phyloP scores from a whole-genome alignment of 2,797 vertebrate species.

The Geranospiza caerulescens region DNA sequence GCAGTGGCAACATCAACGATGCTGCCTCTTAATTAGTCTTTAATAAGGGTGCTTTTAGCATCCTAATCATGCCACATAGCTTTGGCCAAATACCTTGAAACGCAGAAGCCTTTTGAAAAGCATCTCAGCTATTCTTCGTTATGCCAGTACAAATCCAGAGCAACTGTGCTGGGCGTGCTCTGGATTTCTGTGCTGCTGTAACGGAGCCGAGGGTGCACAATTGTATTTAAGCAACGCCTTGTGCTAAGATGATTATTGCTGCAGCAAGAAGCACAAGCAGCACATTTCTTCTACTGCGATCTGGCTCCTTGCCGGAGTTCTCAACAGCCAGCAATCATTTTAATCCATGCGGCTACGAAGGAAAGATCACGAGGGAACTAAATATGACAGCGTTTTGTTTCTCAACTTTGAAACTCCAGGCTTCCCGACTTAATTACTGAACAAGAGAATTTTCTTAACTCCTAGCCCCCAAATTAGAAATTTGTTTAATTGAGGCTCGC shows the following conservation, averaged over 20 bases:
- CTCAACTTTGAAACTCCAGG: background rate
- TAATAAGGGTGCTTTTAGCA: background rate
- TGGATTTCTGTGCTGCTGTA: background rate
- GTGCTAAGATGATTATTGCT: background rate
- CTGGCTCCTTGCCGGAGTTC: background rate
- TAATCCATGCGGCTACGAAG: background rate
- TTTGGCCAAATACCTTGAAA: background rate
- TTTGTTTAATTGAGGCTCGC: background rate
- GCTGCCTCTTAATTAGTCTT: background rate
- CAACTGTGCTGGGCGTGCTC: accelerated
- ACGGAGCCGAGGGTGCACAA: background rate
- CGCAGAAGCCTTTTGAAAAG: background rate
- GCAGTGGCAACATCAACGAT: background rate
- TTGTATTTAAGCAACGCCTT: background rate
- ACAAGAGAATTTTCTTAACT: constrained; percentile 1
- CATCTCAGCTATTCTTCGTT: background rate
- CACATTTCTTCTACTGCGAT: background rate
- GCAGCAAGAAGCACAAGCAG: background rate
- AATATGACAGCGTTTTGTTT: background rate
- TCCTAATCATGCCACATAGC: background rate
- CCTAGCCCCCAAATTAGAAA: background rate
- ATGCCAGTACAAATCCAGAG: background rate
- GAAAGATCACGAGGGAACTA: background rate
- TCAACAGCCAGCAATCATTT: background rate
- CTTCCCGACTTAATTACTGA: constrained; percentile 4